These are phyloP conservation scores for Nasonovia ribisnigri DNA, from an alignment of 2,888 invertebrate species.

Conservation along the genomic window DNA sequence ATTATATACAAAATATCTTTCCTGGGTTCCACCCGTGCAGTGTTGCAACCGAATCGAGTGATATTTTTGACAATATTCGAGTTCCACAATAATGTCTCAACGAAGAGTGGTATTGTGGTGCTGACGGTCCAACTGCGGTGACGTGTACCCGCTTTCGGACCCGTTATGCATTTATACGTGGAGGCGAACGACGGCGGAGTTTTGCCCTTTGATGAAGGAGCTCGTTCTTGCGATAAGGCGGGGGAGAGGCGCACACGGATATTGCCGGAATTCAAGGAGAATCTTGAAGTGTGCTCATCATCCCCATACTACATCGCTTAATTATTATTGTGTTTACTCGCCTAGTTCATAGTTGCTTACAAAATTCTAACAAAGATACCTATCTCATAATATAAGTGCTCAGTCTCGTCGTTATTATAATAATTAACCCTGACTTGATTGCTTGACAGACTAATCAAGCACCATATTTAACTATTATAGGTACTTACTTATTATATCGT, in stretches of 20 bases:
- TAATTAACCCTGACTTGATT: background rate
- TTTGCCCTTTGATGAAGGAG: background rate
- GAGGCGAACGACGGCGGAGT: background rate
- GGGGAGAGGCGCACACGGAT: background rate
- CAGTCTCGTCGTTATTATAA: background rate
- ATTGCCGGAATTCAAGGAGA: background rate
- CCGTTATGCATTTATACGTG: background rate
- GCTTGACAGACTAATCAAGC: background rate
- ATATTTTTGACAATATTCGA: background rate
- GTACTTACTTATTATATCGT: background rate
- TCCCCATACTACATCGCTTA: background rate
- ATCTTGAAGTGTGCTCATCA: background rate
- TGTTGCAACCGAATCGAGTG: background rate
- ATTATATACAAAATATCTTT: constrained; percentile 24
- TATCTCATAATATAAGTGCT: no score
- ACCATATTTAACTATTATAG: background rate
- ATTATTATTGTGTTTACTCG: background rate
- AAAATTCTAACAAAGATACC: no score
- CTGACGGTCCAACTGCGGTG: background rate
- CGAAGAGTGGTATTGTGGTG: background rate
- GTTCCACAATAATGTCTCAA: background rate
- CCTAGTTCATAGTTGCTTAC: no score
- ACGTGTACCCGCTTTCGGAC: background rate
- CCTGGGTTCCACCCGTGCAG: background rate
- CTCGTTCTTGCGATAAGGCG: background rate